These are phyloP conservation scores for Scolopax bukidnonensis DNA, from an alignment of 2,797 vertebrate genomes.

Conservation along the genomic window DNA sequence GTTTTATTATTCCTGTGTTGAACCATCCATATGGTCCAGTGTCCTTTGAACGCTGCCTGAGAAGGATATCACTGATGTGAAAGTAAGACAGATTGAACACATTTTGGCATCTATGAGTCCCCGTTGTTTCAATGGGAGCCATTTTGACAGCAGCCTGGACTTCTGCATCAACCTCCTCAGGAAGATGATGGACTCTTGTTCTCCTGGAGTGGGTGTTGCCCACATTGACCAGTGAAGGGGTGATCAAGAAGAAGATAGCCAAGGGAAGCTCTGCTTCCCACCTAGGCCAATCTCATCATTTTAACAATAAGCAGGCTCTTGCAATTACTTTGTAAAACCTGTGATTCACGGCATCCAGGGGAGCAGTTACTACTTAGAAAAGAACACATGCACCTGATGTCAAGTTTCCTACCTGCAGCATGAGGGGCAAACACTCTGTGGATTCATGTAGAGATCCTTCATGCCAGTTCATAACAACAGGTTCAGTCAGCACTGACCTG, in stretches of 20 bases:
- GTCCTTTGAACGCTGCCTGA: not conserved
- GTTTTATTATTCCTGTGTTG: not conserved
- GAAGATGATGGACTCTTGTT: not conserved
- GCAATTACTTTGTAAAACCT: not conserved
- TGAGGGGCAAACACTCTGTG: not conserved
- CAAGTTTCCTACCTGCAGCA: not conserved
- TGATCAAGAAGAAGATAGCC: not conserved
- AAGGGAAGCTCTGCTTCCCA: not conserved
- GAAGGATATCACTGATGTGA: not conserved
- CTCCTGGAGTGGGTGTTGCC: not conserved
- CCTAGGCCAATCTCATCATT: not conserved
- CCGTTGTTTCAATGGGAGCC: fast-evolving
- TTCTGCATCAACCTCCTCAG: not conserved
- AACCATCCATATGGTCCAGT: not conserved
- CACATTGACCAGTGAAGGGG: not conserved
- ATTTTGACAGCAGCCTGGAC: not conserved
- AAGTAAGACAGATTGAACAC: not conserved
- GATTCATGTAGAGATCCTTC: not conserved
- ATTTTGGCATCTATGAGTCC: not conserved
- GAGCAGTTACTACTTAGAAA: not conserved
- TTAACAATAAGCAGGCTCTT: not conserved
- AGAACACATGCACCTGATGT: not conserved
- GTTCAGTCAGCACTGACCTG: not conserved
- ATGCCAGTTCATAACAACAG: not conserved
- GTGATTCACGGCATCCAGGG: not conserved